Evolutionary conservation across 2,113 vertebrate genomes (phyloP).

Genomic region (Passer montanus): DNA sequence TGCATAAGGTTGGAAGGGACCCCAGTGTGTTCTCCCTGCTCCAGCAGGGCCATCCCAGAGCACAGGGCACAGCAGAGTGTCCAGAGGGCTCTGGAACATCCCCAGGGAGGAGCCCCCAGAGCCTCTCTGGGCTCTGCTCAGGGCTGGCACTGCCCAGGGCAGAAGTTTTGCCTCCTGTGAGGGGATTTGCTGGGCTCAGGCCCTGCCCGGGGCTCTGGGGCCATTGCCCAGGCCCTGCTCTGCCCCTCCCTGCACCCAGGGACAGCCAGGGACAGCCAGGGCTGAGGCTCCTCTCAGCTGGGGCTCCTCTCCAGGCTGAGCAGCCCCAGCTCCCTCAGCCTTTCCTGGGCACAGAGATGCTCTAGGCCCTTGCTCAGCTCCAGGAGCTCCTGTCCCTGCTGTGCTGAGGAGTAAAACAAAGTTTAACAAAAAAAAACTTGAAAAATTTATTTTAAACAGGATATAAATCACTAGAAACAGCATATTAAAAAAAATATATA

Average conservation of each 20-base stretch:
- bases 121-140: background rate
- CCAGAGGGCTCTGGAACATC: too few species aligned
- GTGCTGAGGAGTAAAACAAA: background rate
- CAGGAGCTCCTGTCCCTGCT: background rate
- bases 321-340: background rate
- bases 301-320: background rate
- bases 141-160: background rate
- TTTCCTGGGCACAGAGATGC: background rate
- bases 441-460: background rate
- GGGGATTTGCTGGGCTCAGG: background rate
- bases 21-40: background rate
- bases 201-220: background rate
- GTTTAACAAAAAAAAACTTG: background rate
- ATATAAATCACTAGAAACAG: background rate
- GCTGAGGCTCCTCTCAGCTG: background rate
- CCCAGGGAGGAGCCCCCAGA: background rate
- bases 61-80: background rate
- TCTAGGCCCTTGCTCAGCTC: background rate
- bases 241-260: background rate
- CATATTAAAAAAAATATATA: background rate
- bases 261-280: background rate
- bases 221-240: background rate
- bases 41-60: background rate
- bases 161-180: background rate
- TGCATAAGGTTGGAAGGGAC: background rate